Conservation (phyloP, 2,888 invertebrate species). For the Gymnoscelis rufifasciata region DNA sequence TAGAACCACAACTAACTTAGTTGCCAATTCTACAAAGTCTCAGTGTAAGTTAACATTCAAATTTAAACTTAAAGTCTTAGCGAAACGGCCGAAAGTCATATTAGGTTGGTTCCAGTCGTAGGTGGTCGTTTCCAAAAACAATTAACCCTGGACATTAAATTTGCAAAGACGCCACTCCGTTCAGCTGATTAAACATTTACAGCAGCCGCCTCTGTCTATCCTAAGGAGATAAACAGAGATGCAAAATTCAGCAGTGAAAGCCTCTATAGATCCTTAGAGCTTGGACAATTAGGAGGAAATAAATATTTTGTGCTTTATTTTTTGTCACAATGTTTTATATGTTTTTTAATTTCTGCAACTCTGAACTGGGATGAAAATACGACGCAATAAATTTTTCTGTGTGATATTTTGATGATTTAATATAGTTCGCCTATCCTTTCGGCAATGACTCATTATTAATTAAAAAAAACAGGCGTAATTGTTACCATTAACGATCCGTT, state of each 20-base stretch:
- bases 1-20: not conserved
- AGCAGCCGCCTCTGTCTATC: constrained; percentile 22
- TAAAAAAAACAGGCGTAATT: too few relatives aligned
- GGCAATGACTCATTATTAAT: too few relatives aligned
- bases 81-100: not conserved
- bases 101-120: constrained; percentile 8
- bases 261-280: constrained; percentile 7
- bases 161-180: constrained; percentile 37
- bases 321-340: too few relatives aligned
- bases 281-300: constrained; percentile 9
- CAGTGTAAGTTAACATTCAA: too few relatives aligned
- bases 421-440: too few relatives aligned
- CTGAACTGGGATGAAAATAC: too few relatives aligned
- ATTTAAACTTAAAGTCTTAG: not conserved
- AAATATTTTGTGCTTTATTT: too few relatives aligned
- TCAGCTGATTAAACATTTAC: constrained; percentile 37
- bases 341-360: too few relatives aligned
- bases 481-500: too few relatives aligned
- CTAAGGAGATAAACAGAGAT: constrained; percentile 24
- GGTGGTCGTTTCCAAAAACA: constrained; percentile 40
- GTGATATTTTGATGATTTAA: too few relatives aligned
- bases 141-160: constrained; percentile 46
- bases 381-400: too few relatives aligned
- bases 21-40: not conserved
- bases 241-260: constrained; percentile 13